A percentile compares a stretch with the other conserved stretches of the same genome.
phyloP scores from a whole-genome alignment of 2,113 vertebrate species.

The Tautogolabrus adspersus region DNA sequence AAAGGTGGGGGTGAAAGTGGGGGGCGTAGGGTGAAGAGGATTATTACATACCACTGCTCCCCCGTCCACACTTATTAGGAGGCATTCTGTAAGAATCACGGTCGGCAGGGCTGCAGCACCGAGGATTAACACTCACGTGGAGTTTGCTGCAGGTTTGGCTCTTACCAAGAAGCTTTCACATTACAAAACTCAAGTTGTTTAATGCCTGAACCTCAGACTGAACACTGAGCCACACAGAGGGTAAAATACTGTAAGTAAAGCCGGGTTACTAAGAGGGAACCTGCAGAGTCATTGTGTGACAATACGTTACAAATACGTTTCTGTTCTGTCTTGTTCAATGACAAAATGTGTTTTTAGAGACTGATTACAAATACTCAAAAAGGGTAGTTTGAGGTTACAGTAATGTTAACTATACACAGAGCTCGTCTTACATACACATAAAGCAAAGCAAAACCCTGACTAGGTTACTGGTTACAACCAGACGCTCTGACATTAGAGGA shows the following conservation, averaged over 20 bases:
- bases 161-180: slow-evolving; percentile 22
- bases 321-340: no score
- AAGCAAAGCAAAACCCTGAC: no score
- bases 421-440: no score
- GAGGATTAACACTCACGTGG: slow-evolving; percentile 68
- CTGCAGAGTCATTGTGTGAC: no score
- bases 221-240: background rate
- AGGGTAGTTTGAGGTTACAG: no score
- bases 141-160: slow-evolving; percentile 24
- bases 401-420: no score
- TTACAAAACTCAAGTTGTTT: slow-evolving; percentile 37
- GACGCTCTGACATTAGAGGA: no score
- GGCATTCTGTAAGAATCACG: slow-evolving; percentile 9
- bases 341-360: no score
- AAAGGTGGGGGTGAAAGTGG: background rate
- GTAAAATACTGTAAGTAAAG: background rate
- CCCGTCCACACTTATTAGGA: slow-evolving; percentile 24
- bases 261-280: no score
- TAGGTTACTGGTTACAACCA: no score
- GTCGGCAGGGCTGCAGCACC: slow-evolving; percentile 8
- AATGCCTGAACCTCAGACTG: background rate
- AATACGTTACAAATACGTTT: no score
- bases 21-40: slow-evolving; percentile 35
- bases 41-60: slow-evolving; percentile 67
- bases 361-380: no score